Evolutionary conservation across 2,113 vertebrate species (phyloP).

Genomic region (Thalassarche chlororhynchos): DNA sequence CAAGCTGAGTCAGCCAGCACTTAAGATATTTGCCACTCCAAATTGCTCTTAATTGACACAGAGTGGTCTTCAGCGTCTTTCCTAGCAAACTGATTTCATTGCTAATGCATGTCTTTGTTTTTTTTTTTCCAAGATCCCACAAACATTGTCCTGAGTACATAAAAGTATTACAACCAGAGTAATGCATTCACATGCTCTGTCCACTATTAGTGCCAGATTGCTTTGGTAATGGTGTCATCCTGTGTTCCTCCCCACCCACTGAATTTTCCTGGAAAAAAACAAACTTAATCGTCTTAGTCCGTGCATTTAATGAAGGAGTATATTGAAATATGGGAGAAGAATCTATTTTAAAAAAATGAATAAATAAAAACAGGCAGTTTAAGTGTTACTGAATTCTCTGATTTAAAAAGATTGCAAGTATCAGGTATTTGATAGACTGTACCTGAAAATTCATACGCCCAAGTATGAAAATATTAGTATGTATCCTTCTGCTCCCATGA

Average conservation of each 20-base stretch:
- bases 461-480: not conserved
- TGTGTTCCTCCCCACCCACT: not conserved
- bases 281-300: not conserved
- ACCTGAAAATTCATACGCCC: not conserved
- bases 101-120: conserved; percentile 13
- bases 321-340: not conserved
- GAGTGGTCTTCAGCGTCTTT: not conserved
- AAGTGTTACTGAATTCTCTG: not conserved
- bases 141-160: not conserved
- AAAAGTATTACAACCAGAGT: not conserved
- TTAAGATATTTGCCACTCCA: not conserved
- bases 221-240: not conserved
- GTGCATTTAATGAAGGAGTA: not conserved
- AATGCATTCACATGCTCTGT: not conserved
- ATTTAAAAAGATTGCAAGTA: not conserved
- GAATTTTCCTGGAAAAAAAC: not conserved
- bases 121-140: not conserved
- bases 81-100: not conserved
- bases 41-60: conserved; percentile 40
- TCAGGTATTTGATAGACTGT: not conserved
- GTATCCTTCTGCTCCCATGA: not conserved
- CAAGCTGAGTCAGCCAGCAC: conserved; percentile 16
- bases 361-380: not conserved
- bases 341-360: not conserved
- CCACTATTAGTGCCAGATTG: not conserved